Evolutionary conservation across 1,140 invertebrate species (phyloP).

Genomic region (Dermatophagoides farinae): DNA sequence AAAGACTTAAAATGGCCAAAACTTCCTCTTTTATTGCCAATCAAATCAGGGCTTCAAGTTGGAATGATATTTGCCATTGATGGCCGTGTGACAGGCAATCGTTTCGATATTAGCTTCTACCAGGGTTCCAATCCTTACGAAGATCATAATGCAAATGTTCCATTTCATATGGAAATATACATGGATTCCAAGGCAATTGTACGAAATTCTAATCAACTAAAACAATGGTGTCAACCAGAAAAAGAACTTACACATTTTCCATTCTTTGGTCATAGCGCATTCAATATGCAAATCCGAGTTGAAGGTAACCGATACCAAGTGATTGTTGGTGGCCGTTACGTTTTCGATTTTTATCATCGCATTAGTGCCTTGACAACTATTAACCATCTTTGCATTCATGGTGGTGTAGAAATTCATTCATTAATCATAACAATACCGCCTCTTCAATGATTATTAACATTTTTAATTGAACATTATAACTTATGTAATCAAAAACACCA

Average conservation of each 20-base stretch:
- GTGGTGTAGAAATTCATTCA: neutral
- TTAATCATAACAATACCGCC: neutral
- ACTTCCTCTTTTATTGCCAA: constrained; percentile 7
- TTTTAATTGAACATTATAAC: neutral
- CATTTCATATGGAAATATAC: constrained; percentile 8
- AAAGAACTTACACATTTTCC: constrained; percentile 5
- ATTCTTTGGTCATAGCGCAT: neutral
- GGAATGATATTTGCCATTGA: constrained; percentile 4
- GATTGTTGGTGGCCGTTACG: neutral
- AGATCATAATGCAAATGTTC: neutral
- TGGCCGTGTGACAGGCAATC: constrained; percentile 1
- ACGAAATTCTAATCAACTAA: neutral
- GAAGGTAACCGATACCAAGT: constrained; percentile 7
- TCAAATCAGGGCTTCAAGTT: neutral
- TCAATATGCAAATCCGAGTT: neutral
- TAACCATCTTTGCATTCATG: constrained; percentile 8
- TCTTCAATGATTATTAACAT: neutral
- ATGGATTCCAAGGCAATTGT: constrained; percentile 5
- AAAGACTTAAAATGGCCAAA: neutral
- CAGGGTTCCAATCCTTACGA: constrained; percentile 9
- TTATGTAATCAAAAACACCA: neutral
- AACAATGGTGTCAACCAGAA: neutral
- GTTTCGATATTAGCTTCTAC: constrained; percentile 7
- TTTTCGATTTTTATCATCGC: constrained; percentile 7
- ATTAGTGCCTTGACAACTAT: neutral